A percentile compares a stretch with the other conserved stretches of the same genome.
Conservation (phyloP, 2,797 vertebrate species). For the Silurus aristotelis region DNA sequence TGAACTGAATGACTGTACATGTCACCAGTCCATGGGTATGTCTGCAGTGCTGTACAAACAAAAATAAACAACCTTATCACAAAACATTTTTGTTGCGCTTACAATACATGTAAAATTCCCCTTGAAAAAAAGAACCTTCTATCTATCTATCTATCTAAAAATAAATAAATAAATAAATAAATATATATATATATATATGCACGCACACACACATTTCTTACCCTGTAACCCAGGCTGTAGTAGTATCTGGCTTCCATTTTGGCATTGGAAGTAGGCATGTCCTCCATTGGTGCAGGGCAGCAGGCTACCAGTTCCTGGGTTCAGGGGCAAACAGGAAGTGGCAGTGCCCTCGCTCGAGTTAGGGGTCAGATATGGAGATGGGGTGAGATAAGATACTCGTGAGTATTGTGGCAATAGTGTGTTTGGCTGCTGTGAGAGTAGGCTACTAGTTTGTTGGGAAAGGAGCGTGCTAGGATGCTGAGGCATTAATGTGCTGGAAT, state of each 20-base stretch:
- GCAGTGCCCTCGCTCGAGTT: constrained; percentile 69
- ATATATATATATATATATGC: too few relatives aligned
- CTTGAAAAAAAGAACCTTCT: too few relatives aligned
- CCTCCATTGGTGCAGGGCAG: constrained; percentile 69
- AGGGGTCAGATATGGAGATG: constrained; percentile 74
- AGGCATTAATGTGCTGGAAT: constrained; percentile 54
- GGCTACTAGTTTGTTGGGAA: constrained; percentile 55
- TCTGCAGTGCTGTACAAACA: constrained; percentile 64
- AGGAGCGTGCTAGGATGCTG: constrained; percentile 55
- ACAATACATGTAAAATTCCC: too few relatives aligned
- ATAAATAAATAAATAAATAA: too few relatives aligned
- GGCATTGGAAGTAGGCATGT: constrained; percentile 73
- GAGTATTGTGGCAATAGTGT: constrained; percentile 60
- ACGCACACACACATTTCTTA: constrained; percentile 57
- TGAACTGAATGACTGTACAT: constrained; percentile 68
- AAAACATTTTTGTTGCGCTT: neutral
- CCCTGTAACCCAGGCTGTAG: constrained; percentile 76
- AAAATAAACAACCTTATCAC: constrained; percentile 15
- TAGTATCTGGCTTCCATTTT: constrained; percentile 69
- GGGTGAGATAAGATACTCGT: constrained; percentile 73
- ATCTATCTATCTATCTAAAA: too few relatives aligned
- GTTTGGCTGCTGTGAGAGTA: constrained; percentile 45
- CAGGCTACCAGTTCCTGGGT: constrained; percentile 66
- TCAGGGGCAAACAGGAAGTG: constrained; percentile 72
- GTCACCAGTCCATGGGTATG: constrained; percentile 74